Conservation (phyloP, 2,113 vertebrate genomes). For the Rana temporaria region DNA sequence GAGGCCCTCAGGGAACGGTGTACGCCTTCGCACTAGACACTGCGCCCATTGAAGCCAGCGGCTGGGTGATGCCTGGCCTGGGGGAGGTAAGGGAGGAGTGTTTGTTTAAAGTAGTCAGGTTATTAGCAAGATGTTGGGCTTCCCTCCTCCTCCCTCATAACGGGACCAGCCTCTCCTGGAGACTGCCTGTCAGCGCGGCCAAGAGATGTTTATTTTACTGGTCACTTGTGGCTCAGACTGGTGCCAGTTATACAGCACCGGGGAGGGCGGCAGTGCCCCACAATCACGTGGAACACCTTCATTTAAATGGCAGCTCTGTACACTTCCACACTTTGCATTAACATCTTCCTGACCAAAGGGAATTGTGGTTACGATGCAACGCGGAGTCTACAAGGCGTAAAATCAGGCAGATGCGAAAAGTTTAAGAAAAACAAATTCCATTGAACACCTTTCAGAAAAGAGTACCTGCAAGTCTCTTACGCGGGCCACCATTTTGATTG, state of each 20-base stretch:
- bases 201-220: slow-evolving; percentile 71
- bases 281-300: slow-evolving; percentile 1
- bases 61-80: slow-evolving; percentile 37
- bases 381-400: neutral
- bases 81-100: slow-evolving; percentile 18
- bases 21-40: slow-evolving; percentile 60
- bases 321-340: neutral
- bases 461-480: too few relatives aligned
- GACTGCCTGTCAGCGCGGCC: slow-evolving; percentile 67
- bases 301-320: slow-evolving; percentile 14
- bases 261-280: neutral
- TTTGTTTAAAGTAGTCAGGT: slow-evolving; percentile 60
- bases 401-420: neutral
- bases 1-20: slow-evolving; percentile 47
- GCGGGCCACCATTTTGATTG: too few relatives aligned
- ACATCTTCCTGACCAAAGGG: neutral
- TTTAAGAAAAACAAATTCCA: neutral
- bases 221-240: slow-evolving; percentile 72
- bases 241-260: slow-evolving; percentile 67
- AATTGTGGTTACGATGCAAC: too few relatives aligned
- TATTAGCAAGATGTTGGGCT: slow-evolving; percentile 61
- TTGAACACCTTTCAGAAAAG: too few relatives aligned
- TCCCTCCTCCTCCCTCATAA: slow-evolving; percentile 53
- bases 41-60: slow-evolving; percentile 62
- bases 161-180: slow-evolving; percentile 59